phyloP scores from a whole-genome alignment of 2,888 invertebrate species.

The Norana najaformis region DNA sequence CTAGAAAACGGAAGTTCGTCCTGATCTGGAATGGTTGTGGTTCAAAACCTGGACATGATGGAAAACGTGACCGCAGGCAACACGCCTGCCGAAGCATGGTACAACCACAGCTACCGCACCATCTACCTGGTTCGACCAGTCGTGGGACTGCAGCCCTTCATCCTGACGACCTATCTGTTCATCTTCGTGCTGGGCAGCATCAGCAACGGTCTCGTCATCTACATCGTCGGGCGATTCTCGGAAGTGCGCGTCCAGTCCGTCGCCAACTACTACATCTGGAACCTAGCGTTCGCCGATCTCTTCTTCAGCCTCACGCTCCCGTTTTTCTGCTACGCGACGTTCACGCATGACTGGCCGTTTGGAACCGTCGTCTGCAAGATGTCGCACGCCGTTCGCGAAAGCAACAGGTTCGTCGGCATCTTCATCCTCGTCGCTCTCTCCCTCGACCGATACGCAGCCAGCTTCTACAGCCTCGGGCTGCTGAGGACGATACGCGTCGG shows the following conservation, averaged over 20 bases:
- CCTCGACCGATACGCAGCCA: slow-evolving; percentile 42
- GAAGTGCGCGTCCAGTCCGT: slow-evolving; percentile 27
- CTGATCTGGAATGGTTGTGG: no score
- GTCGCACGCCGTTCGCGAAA: slow-evolving; percentile 36
- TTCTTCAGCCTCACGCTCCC: slow-evolving; percentile 42
- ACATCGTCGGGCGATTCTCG: slow-evolving; percentile 27
- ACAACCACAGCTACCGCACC: no score
- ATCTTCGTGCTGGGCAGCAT: slow-evolving; percentile 33
- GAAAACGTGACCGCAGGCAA: no score
- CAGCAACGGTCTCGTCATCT: slow-evolving; percentile 34
- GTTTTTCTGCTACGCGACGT: slow-evolving; percentile 38
- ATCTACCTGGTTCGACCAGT: slow-evolving; percentile 7
- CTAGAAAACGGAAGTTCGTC: neutral
- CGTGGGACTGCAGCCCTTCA: neutral
- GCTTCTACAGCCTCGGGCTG: slow-evolving; percentile 39
- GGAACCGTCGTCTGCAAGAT: slow-evolving; percentile 38
- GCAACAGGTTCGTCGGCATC: slow-evolving; percentile 40
- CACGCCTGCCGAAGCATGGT: no score
- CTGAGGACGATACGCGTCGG: slow-evolving; percentile 39
- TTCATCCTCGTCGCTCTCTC: slow-evolving; percentile 42
- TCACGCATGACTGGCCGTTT: slow-evolving; percentile 39
- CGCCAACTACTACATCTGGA: slow-evolving; percentile 45
- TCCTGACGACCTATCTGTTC: slow-evolving; percentile 28
- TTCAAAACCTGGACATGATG: no score
- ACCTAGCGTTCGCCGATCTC: slow-evolving; percentile 42